Percentiles rank a stretch among this genome's conserved stretches.
These are phyloP conservation scores for Harpegnathos saltator DNA, from an alignment of 1,140 invertebrate genomes.

Conservation along the genomic window DNA sequence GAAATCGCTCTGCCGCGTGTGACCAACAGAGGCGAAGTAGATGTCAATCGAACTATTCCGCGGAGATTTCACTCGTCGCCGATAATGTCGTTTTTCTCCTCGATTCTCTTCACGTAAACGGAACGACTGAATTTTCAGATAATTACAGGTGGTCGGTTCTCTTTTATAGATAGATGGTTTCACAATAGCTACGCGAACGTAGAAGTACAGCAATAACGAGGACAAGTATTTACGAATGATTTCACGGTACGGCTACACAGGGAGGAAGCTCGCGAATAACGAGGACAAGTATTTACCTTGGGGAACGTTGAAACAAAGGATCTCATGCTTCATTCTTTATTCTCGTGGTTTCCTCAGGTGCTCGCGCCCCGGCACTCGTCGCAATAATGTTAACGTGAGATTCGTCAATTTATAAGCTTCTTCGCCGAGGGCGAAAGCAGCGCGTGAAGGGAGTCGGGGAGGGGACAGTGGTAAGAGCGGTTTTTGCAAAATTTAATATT, in stretches of 20 bases:
- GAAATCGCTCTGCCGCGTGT: too few relatives aligned
- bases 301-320: conserved; percentile 74
- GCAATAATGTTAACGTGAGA: conserved; percentile 62
- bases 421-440: not conserved
- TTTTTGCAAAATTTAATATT: not conserved
- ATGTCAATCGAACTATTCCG: too few relatives aligned
- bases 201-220: conserved; percentile 64
- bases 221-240: conserved; percentile 72
- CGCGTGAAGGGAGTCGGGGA: not conserved
- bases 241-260: conserved; percentile 58
- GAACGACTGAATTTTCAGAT: conserved; percentile 9
- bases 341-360: conserved; percentile 62
- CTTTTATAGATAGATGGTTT: conserved; percentile 50
- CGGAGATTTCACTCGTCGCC: conserved; percentile 11
- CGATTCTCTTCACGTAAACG: conserved; percentile 7
- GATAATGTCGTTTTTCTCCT: not conserved
- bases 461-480: too few relatives aligned
- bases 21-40: too few relatives aligned
- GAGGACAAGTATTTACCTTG: conserved; percentile 75
- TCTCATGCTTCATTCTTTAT: conserved; percentile 73
- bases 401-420: conserved; percentile 64
- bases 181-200: conserved; percentile 27
- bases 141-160: conserved; percentile 51
- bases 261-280: conserved; percentile 63
- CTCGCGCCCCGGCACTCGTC: conserved; percentile 32